A percentile compares a stretch with the other conserved stretches of the same genome.
phyloP scores from a whole-genome alignment of 2,797 vertebrate species.

The Manis crassicaudata region DNA sequence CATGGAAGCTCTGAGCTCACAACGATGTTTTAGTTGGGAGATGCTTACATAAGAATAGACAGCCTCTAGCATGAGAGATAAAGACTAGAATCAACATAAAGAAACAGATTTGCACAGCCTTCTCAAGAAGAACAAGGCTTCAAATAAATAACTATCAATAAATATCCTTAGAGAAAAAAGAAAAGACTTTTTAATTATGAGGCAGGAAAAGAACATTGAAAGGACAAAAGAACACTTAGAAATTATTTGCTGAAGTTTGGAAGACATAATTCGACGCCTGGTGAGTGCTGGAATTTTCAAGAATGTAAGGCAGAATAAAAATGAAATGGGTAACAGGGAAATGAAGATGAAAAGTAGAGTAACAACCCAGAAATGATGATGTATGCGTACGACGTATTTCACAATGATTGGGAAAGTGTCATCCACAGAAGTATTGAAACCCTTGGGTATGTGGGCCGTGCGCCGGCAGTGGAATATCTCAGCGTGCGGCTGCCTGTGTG shows the following conservation, averaged over 20 bases:
- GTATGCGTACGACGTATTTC: background rate
- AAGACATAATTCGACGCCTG: background rate
- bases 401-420: background rate
- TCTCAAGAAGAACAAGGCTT: background rate
- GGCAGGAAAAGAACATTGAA: background rate
- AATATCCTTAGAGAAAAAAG: background rate
- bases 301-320: background rate
- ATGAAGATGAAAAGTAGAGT: background rate
- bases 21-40: background rate
- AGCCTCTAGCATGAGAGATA: background rate
- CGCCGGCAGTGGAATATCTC: background rate
- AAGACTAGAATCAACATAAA: background rate
- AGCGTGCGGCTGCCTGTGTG: fast-evolving
- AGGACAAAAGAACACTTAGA: background rate
- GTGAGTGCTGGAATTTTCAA: background rate
- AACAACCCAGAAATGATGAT: background rate
- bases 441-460: fast-evolving
- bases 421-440: background rate
- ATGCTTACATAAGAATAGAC: background rate
- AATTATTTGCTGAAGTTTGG: background rate
- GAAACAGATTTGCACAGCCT: background rate
- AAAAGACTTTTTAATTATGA: background rate
- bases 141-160: background rate
- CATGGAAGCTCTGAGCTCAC: background rate
- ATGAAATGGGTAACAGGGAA: background rate